Conservation (phyloP, 2,888 invertebrate species). For the Minunthozetes semirufus region DNA sequence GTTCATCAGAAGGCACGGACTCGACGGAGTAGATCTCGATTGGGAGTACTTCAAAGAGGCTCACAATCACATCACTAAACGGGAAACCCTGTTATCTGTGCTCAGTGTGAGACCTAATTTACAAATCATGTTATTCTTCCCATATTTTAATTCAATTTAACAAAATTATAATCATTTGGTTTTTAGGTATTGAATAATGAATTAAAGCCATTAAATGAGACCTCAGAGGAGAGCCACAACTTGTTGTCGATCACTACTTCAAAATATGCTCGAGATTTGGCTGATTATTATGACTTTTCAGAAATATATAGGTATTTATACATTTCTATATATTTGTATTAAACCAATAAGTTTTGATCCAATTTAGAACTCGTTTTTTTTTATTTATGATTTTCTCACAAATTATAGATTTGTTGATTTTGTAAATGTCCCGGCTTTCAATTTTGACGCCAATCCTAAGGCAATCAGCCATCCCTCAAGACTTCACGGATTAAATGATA, state of each 20-base stretch:
- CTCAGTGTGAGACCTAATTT: constrained; percentile 3
- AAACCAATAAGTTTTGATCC: neutral
- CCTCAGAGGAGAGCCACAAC: neutral
- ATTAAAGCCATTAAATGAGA: constrained; percentile 18
- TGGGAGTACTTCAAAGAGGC: constrained; percentile 36
- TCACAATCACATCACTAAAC: constrained; percentile 15
- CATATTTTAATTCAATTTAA: neutral
- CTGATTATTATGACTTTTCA: constrained; percentile 37
- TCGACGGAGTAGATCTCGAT: constrained; percentile 38
- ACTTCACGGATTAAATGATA: constrained; percentile 38
- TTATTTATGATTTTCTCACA: neutral
- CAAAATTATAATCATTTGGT: neutral
- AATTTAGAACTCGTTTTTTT: neutral
- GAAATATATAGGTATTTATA: constrained; percentile 37
- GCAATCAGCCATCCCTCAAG: constrained; percentile 36
- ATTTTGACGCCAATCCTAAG: constrained; percentile 37
- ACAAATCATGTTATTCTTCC: neutral
- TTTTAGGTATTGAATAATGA: neutral
- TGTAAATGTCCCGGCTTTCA: constrained; percentile 38
- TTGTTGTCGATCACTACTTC: constrained; percentile 35
- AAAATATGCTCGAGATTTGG: constrained; percentile 34
- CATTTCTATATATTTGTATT: no score
- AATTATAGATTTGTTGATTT: constrained; percentile 36
- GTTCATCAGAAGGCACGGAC: constrained; percentile 35
- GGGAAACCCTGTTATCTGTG: constrained; percentile 30